Conservation (phyloP, 53 echinoderm and acorn worm genomes). For the Holothuria leucospilota region DNA sequence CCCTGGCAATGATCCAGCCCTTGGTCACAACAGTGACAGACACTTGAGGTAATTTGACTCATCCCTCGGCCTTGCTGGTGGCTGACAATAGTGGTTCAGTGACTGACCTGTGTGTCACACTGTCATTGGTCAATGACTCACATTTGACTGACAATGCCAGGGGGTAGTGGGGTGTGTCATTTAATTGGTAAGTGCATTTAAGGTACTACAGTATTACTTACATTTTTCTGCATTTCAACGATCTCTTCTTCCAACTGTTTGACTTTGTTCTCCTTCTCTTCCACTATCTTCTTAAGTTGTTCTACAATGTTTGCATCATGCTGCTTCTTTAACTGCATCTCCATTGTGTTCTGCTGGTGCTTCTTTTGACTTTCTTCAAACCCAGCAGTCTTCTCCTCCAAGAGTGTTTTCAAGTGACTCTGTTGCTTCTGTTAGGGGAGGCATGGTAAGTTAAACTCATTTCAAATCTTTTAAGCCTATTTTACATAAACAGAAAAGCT, state of each 20-base stretch:
- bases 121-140: too few species aligned
- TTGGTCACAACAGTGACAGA: too few species aligned
- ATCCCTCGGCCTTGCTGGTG: too few species aligned
- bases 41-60: too few species aligned
- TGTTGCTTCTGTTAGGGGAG: constrained; percentile 75
- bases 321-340: constrained; percentile 67
- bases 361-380: constrained; percentile 59
- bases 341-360: constrained; percentile 56
- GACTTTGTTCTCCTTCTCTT: constrained; percentile 90
- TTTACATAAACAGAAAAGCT: too few species aligned
- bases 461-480: too few species aligned
- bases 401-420: constrained; percentile 78
- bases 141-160: too few species aligned
- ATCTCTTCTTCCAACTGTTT: constrained; percentile 84
- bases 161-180: too few species aligned
- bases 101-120: too few species aligned
- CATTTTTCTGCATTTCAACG: constrained; percentile 75
- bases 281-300: constrained; percentile 79
- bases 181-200: too few species aligned
- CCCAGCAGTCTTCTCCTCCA: constrained; percentile 65
- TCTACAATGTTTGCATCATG: constrained; percentile 86
- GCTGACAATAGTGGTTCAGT: too few species aligned
- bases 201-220: constrained; percentile 23
- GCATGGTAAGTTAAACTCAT: background rate
- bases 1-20: too few species aligned